Evolutionary conservation across 2,888 invertebrate genomes (phyloP).

Genomic region (Caenorhabditis sulstoni): DNA sequence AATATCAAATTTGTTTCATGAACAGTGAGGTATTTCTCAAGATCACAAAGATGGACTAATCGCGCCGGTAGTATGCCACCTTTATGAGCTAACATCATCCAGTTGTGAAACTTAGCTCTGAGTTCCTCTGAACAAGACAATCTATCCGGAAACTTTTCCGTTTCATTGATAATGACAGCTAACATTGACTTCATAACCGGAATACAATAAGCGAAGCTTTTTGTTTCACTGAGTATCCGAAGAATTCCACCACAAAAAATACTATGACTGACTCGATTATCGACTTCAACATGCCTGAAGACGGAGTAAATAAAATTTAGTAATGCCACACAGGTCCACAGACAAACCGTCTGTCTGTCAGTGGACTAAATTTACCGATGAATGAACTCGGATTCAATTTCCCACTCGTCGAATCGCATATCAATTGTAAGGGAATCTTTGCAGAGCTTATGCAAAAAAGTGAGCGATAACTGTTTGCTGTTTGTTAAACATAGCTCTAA

Average conservation of each 20-base stretch:
- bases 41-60: slow-evolving; percentile 33
- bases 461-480: slow-evolving; percentile 37
- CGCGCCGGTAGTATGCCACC: slow-evolving; percentile 25
- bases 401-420: slow-evolving; percentile 59
- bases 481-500: slow-evolving; percentile 18
- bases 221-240: slow-evolving; percentile 55
- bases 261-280: slow-evolving; percentile 17
- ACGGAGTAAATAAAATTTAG: too few species aligned
- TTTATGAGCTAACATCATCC: slow-evolving; percentile 37
- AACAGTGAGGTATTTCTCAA: slow-evolving; percentile 30
- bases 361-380: slow-evolving; percentile 24
- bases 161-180: slow-evolving; percentile 57
- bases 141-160: slow-evolving; percentile 29
- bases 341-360: too few species aligned
- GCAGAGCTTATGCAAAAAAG: slow-evolving; percentile 16
- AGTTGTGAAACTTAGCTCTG: slow-evolving; percentile 25
- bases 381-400: slow-evolving; percentile 50
- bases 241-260: slow-evolving; percentile 53
- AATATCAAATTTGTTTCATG: slow-evolving; percentile 49
- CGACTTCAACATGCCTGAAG: slow-evolving; percentile 49
- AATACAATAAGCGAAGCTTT: slow-evolving; percentile 60
- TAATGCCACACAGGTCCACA: too few species aligned
- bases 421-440: slow-evolving; percentile 34
- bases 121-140: not conserved
- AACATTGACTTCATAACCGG: slow-evolving; percentile 67